Evolutionary conservation across 1,140 invertebrate genomes (phyloP).

Genomic region (Acromyrmex heyeri): DNA sequence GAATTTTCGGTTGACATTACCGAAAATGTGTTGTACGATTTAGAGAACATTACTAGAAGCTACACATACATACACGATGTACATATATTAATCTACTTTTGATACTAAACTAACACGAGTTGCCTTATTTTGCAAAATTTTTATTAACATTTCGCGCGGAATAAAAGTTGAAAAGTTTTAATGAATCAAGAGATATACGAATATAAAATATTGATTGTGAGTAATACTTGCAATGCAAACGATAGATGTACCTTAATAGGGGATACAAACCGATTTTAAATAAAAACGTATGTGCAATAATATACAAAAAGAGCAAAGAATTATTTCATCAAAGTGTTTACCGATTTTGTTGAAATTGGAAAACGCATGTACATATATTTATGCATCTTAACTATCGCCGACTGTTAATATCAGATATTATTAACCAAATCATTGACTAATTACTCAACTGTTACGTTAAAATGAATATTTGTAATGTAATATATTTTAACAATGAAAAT

Average conservation of each 20-base stretch:
- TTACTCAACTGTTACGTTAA: slow-evolving; percentile 20
- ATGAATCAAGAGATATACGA: slow-evolving; percentile 3
- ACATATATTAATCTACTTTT: not conserved
- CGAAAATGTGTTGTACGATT: slow-evolving; percentile 14
- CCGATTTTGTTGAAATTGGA: not conserved
- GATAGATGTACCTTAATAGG: not conserved
- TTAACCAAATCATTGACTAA: slow-evolving; percentile 15
- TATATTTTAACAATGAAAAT: slow-evolving; percentile 47
- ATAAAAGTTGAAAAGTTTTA: not conserved
- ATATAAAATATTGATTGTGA: slow-evolving; percentile 4
- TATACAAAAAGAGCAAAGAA: slow-evolving; percentile 14
- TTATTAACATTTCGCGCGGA: not conserved
- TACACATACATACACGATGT: no score
- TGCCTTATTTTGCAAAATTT: not conserved
- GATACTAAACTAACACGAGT: not conserved
- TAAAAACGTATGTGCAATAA: not conserved
- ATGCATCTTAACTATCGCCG: not conserved
- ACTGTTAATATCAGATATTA: not conserved
- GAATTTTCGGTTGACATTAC: slow-evolving; percentile 44
- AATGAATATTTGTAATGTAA: not conserved
- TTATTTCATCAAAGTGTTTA: not conserved
- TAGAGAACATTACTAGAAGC: not conserved
- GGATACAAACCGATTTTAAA: slow-evolving; percentile 7
- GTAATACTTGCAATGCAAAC: slow-evolving; percentile 14
- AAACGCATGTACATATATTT: not conserved